Evolutionary conservation across 37 sponge, comb jelly and placozoan genomes (phyloP).

Genomic region (Spongilla lacustris): DNA sequence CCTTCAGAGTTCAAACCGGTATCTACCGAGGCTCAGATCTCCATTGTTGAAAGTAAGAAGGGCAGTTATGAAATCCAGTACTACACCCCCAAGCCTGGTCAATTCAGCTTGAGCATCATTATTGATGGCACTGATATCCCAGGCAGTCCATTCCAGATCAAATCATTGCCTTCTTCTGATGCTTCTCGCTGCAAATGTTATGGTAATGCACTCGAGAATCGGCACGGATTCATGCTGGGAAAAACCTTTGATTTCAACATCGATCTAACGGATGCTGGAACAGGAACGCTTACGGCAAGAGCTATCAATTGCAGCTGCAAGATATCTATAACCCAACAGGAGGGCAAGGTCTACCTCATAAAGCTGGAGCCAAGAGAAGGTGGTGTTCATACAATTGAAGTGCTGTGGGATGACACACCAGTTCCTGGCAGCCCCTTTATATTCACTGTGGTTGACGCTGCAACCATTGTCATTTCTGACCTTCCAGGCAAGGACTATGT

Average conservation of each 20-base stretch:
- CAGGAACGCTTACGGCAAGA: constrained; percentile 58
- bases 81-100: constrained; percentile 41
- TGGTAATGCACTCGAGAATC: constrained; percentile 75
- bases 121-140: constrained; percentile 62
- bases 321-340: constrained; percentile 1
- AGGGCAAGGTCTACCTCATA: constrained; percentile 43
- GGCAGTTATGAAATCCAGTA: constrained; percentile 70
- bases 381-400: constrained; percentile 73
- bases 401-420: constrained; percentile 72
- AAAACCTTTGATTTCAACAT: constrained; percentile 67
- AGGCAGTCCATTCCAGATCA: constrained; percentile 78
- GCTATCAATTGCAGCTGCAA: constrained; percentile 44
- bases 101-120: constrained; percentile 46
- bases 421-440: constrained; percentile 83
- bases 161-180: constrained; percentile 53
- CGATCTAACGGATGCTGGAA: constrained; percentile 82
- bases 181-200: constrained; percentile 73
- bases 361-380: constrained; percentile 62
- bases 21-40: constrained; percentile 2
- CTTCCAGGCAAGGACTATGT: constrained; percentile 37
- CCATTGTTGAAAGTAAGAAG: constrained; percentile 62
- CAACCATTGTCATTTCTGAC: constrained; percentile 32
- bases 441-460: constrained; percentile 63
- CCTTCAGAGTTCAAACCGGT: constrained; percentile 20
- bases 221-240: constrained; percentile 53